Conservation (phyloP, 1,140 invertebrate species). For the Drosophila suzukii region DNA sequence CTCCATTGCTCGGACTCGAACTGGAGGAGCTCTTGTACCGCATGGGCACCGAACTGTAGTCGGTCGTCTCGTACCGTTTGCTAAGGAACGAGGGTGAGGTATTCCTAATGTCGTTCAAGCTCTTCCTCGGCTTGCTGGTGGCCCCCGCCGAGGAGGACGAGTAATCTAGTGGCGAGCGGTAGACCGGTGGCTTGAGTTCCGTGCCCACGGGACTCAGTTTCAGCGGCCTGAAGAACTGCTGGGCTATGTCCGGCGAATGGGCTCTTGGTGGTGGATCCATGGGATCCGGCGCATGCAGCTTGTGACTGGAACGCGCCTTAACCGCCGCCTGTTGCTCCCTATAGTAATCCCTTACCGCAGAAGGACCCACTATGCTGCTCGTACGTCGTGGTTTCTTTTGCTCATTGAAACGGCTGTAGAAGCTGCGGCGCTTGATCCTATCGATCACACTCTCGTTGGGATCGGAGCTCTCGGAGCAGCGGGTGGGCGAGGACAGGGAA, state of each 20-base stretch:
- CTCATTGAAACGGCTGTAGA: conserved; percentile 94
- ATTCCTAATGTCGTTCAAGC: conserved; percentile 78
- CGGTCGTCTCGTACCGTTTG: conserved; percentile 67
- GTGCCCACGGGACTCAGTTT: conserved; percentile 79
- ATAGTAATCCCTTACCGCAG: conserved; percentile 81
- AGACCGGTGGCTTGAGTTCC: conserved; percentile 78
- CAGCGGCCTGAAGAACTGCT: conserved; percentile 78
- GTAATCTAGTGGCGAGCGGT: conserved; percentile 72
- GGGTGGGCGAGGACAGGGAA: conserved; percentile 75
- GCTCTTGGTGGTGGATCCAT: conserved; percentile 43
- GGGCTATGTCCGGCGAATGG: conserved; percentile 75
- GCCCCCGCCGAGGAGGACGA: conserved; percentile 39
- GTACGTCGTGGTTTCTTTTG: conserved; percentile 88
- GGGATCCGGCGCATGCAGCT: conserved; percentile 39
- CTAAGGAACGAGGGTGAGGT: conserved; percentile 75
- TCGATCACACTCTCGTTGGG: conserved; percentile 91
- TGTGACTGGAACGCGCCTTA: conserved; percentile 71
- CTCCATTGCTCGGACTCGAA: conserved; percentile 74
- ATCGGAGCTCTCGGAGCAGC: conserved; percentile 81
- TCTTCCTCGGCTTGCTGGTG: conserved; percentile 74
- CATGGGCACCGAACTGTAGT: conserved; percentile 69
- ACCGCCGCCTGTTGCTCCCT: conserved; percentile 75
- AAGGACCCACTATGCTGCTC: conserved; percentile 86
- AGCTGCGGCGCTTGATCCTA: conserved; percentile 93
- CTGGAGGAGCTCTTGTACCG: conserved; percentile 75